Evolutionary conservation across 2,888 invertebrate genomes (phyloP).

Genomic region (Thelaira solivaga): DNA sequence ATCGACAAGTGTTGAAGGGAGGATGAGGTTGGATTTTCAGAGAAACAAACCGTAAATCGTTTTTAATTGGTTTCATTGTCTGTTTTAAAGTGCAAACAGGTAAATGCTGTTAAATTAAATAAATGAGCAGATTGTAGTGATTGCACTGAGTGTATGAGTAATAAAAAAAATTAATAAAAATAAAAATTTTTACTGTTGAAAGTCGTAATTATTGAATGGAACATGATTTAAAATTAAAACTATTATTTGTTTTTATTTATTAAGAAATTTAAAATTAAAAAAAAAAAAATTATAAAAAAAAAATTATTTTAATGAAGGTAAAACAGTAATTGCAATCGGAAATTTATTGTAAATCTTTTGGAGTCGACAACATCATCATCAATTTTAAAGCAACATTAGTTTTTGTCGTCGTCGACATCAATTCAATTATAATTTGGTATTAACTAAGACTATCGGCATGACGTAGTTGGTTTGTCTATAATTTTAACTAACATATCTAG

Average conservation of each 20-base stretch:
- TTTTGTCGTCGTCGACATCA: no score
- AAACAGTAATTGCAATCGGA: no score
- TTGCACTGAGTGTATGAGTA: neutral
- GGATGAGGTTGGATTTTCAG: constrained; percentile 6
- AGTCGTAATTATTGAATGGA: neutral
- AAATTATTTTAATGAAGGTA: no score
- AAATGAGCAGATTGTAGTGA: constrained; percentile 42
- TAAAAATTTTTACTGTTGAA: neutral
- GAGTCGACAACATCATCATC: no score
- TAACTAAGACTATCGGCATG: no score
- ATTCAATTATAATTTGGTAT: no score
- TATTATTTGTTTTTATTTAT: neutral
- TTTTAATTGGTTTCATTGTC: constrained; percentile 62
- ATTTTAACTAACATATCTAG: no score
- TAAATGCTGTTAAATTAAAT: constrained; percentile 54
- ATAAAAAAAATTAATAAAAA: neutral
- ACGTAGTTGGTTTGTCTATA: no score
- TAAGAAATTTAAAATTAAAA: no score
- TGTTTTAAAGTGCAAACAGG: constrained; percentile 60
- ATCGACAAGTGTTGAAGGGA: neutral
- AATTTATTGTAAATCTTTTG: no score
- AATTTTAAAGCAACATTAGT: no score
- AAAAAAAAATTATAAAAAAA: no score
- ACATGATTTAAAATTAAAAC: constrained; percentile 34
- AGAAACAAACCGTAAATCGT: constrained; percentile 57